phyloP scores from a whole-genome alignment of 2,113 vertebrate genomes.

The Ammodytes marinus region DNA sequence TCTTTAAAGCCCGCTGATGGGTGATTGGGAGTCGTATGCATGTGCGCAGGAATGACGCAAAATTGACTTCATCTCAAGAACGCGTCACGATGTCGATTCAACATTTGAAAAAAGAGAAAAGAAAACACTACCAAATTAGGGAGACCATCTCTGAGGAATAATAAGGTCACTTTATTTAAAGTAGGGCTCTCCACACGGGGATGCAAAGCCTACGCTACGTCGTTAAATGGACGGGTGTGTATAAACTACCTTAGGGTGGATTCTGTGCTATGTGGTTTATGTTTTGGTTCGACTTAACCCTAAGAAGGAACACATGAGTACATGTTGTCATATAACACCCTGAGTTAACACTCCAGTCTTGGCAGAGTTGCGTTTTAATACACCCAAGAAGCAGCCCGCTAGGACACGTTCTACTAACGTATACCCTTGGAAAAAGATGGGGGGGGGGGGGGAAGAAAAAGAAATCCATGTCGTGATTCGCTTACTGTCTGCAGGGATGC shows the following conservation, averaged over 20 bases:
- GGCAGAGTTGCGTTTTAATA: background rate
- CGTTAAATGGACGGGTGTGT: background rate
- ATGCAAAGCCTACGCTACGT: background rate
- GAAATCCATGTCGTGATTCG: constrained; percentile 55
- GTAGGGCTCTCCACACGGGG: background rate
- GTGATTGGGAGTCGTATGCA: constrained; percentile 80
- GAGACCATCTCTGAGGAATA: constrained; percentile 25
- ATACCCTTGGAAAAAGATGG: background rate
- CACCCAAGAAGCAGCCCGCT: background rate
- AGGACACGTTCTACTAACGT: constrained; percentile 41
- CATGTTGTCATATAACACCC: background rate
- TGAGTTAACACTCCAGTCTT: background rate
- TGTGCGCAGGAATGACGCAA: constrained; percentile 89
- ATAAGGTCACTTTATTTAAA: constrained; percentile 37
- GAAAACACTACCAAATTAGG: constrained; percentile 32
- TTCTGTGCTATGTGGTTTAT: background rate
- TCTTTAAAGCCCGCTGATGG: constrained; percentile 79
- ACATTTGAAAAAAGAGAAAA: constrained; percentile 30
- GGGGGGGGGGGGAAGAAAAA: too few species aligned
- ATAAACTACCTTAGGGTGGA: background rate
- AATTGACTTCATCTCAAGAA: constrained; percentile 81
- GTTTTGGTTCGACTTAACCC: background rate
- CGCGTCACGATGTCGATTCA: constrained; percentile 85
- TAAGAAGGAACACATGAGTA: background rate
- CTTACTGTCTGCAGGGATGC: constrained; percentile 29